These are phyloP conservation scores for Cynocephalus volans DNA, from an alignment of 2,113 vertebrate species.

Conservation along the genomic window DNA sequence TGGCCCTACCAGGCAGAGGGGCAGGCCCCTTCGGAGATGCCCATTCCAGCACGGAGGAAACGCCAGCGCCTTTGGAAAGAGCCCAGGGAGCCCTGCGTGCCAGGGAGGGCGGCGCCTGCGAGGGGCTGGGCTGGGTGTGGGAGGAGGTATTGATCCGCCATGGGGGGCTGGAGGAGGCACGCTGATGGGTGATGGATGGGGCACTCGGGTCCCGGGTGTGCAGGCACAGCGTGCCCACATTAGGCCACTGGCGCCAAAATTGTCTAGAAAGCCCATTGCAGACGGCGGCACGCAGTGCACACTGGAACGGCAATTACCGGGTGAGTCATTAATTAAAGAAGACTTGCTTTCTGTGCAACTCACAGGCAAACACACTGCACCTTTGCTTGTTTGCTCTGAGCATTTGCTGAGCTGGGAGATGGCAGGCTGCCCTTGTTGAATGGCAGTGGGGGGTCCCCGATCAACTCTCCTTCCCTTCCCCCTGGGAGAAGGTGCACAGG, in stretches of 20 bases:
- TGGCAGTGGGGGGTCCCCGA: too few relatives aligned
- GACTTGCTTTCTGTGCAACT: slow-evolving; percentile 48
- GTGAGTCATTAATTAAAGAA: slow-evolving; percentile 80
- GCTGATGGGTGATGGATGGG: slow-evolving; percentile 79
- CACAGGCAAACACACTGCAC: not conserved
- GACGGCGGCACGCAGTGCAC: not conserved
- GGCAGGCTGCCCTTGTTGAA: too few relatives aligned
- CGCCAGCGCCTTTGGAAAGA: not conserved
- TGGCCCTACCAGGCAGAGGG: fast-evolving
- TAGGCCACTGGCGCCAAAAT: slow-evolving; percentile 79
- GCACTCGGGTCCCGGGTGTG: slow-evolving; percentile 1
- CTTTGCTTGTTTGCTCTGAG: not conserved
- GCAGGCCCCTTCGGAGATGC: fast-evolving
- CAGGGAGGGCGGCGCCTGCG: fast-evolving
- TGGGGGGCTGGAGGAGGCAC: not conserved
- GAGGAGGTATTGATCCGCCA: slow-evolving; percentile 29
- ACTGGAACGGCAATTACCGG: slow-evolving; percentile 65
- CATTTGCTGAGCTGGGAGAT: fast-evolving
- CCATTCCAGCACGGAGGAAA: fast-evolving
- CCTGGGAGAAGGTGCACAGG: too few relatives aligned
- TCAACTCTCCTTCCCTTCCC: too few relatives aligned
- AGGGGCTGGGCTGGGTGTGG: not conserved
- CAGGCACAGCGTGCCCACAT: slow-evolving; percentile 64
- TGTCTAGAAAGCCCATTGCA: slow-evolving; percentile 64
- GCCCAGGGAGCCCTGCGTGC: fast-evolving